phyloP scores from a whole-genome alignment of 2,797 vertebrate species.

The Knipowitschia caucasica region DNA sequence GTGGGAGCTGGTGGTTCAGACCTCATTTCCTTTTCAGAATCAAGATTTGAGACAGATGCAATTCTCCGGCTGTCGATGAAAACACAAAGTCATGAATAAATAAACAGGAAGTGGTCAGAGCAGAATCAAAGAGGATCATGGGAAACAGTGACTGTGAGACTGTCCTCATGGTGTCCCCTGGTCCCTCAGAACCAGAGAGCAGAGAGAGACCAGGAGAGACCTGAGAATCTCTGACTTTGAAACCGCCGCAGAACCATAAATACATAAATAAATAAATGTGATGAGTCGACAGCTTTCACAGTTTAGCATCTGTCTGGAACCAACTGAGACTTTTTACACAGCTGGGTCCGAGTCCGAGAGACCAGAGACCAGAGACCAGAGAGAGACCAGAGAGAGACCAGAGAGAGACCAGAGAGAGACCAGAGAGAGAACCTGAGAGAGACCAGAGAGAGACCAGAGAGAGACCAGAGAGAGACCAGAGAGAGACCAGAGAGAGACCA shows the following conservation, averaged over 20 bases:
- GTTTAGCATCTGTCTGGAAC: slow-evolving; percentile 54
- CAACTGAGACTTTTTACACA: slow-evolving; percentile 29
- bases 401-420: too few species aligned
- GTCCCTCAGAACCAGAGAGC: neutral
- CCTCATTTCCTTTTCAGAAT: slow-evolving; percentile 4
- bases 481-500: too few species aligned
- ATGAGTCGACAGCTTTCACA: slow-evolving; percentile 70
- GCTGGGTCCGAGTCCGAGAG: neutral
- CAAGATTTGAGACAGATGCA: neutral
- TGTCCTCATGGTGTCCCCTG: neutral
- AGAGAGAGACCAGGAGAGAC: too few species aligned
- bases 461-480: too few species aligned
- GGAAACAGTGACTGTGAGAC: neutral
- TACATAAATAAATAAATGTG: neutral
- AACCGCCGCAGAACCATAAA: neutral
- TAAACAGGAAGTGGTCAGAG: neutral
- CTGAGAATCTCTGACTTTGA: neutral
- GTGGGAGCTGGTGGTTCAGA: neutral
- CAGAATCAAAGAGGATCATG: too few species aligned
- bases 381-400: too few species aligned
- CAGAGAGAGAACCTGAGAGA: too few species aligned
- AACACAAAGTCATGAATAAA: neutral
- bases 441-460: too few species aligned
- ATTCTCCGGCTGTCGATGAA: slow-evolving; percentile 3
- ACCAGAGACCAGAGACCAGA: too few species aligned